Conservation (phyloP, 2,888 invertebrate genomes). For the Andricus curvator region DNA sequence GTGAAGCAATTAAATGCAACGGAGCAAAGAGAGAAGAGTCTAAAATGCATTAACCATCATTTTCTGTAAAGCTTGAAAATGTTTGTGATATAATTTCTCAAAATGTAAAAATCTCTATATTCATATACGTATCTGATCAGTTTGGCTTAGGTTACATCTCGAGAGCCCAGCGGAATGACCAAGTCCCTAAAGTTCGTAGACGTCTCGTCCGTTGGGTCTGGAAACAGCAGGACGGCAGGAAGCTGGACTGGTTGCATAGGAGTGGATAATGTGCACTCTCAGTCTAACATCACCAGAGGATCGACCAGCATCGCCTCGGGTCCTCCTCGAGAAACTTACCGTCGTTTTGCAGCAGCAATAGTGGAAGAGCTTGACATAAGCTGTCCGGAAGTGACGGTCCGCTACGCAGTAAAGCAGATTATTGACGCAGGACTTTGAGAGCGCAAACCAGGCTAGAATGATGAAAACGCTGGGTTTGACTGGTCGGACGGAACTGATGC, state of each 20-base stretch:
- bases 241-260: constrained; percentile 80
- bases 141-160: constrained; percentile 2
- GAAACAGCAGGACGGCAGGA: constrained; percentile 73
- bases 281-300: constrained; percentile 82
- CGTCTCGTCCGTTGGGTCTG: constrained; percentile 80
- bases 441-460: constrained; percentile 85
- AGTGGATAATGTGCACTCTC: constrained; percentile 86
- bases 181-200: constrained; percentile 79
- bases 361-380: constrained; percentile 87
- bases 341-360: constrained; percentile 91
- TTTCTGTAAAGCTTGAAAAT: neutral
- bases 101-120: neutral
- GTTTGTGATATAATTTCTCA: neutral
- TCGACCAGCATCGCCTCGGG: constrained; percentile 79
- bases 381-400: constrained; percentile 85
- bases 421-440: constrained; percentile 85
- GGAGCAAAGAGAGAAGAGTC: neutral
- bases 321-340: constrained; percentile 83
- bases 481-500: constrained; percentile 80
- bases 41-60: neutral
- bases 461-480: constrained; percentile 82
- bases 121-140: neutral
- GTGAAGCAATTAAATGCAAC: neutral
- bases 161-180: constrained; percentile 5
- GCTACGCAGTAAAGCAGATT: constrained; percentile 83